These are phyloP conservation scores for Lynx canadensis DNA, from an alignment of 2,113 vertebrate species.

Conservation along the genomic window DNA sequence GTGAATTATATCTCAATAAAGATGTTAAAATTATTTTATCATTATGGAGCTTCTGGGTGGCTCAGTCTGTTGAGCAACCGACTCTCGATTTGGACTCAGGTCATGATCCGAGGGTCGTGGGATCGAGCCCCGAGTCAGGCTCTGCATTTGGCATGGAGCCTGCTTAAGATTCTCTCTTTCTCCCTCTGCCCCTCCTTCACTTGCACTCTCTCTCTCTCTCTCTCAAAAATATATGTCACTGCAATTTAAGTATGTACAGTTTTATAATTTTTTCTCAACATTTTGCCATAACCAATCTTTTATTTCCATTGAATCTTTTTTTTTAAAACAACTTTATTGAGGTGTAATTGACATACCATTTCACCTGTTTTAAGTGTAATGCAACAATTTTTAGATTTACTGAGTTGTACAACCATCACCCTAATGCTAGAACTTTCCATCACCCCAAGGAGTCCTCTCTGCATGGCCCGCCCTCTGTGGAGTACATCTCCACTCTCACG, in stretches of 20 bases:
- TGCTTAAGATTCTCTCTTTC: too few relatives aligned
- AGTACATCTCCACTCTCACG: neutral
- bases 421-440: neutral
- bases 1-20: neutral
- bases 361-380: neutral
- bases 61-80: too few relatives aligned
- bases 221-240: neutral
- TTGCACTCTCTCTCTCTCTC: too few relatives aligned
- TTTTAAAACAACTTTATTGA: neutral
- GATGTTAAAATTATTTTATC: too few relatives aligned
- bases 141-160: too few relatives aligned
- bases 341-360: neutral
- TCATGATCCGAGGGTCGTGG: too few relatives aligned
- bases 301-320: neutral
- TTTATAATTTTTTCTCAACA: neutral
- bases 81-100: too few relatives aligned
- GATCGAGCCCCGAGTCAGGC: too few relatives aligned
- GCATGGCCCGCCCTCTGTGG: fast-evolving
- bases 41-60: too few relatives aligned
- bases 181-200: too few relatives aligned
- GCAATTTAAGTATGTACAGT: neutral
- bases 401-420: neutral
- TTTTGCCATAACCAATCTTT: neutral
- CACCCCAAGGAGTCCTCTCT: neutral
- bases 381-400: neutral